Base-by-base conservation (phyloP, 2,888 invertebrate species). In the Diploptera punctata region DNA sequence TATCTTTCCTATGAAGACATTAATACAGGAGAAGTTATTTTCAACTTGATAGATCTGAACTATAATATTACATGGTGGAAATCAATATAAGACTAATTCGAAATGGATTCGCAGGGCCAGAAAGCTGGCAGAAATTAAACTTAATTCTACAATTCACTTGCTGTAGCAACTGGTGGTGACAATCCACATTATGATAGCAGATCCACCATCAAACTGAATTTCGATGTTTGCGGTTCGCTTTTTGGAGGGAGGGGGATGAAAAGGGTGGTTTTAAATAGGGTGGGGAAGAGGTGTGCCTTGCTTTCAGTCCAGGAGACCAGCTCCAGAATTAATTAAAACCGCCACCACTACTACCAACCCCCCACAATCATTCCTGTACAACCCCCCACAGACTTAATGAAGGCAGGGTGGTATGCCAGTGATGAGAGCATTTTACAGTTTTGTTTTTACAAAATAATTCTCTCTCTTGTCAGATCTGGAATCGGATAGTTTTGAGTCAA, bases 321-420 rank as follows among this genome's bases (percentile, higher is more conserved):
- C 67, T 54, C 65, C 67, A 68, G 72, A 68, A 72, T 72, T 72
- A 72, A 72, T 72, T 72, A 72, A 72, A 72, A 68, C 68, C 72
- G 68, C 68, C 68, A 72, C 68, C 72, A 72, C 72, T 33, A 21
- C 52, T 38, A 68, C 33, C 33, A 33, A 33, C 26, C 60, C 57
- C 67, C 61, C 16, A 43, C 62, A 60, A 7, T 18, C 60, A 31
- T 43, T 43, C 62, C 38, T 24, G 21, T n/a, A 24, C 29, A 57
- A n/a, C 57, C 57, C 57, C 18, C 65, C 33, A 33, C 33, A 33
- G 65, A 65, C 65, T 65, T 65, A 65, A 65, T 65, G 65, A 65
- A 65, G 65, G 44, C 44, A 47, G 65, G 44, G 47, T 24, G 43
- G 62, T 62, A 43, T 43, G 18, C 43, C 13, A 33, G 61, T 26